Conservation (phyloP, 1,140 invertebrate species). For the Brachionus plicatilis region DNA sequence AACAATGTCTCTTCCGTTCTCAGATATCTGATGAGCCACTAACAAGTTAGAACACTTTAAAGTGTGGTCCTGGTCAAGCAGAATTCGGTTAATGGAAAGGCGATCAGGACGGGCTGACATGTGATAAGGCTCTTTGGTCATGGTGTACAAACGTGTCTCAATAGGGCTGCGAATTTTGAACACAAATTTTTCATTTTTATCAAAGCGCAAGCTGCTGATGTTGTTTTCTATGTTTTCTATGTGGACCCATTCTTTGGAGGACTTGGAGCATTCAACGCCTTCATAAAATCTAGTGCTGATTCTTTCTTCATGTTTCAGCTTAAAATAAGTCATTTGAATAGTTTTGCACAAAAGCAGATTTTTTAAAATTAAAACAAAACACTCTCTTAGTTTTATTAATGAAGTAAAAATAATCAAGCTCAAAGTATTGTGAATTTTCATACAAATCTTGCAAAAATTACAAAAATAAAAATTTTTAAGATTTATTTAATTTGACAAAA, state of each 20-base stretch:
- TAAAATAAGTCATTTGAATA: not conserved
- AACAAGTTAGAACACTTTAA: not conserved
- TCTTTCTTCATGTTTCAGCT: constrained; percentile 18
- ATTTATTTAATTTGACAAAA: no score
- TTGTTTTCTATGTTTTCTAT: not conserved
- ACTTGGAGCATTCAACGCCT: not conserved
- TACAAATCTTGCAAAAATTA: no score
- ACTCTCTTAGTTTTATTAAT: no score
- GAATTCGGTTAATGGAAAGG: not conserved
- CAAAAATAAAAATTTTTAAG: no score
- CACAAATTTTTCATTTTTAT: not conserved
- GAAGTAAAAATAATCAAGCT: no score
- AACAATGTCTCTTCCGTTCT: not conserved
- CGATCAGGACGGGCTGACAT: not conserved
- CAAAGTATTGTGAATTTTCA: no score
- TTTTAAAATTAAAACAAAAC: no score
- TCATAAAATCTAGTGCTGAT: not conserved
- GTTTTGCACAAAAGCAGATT: not conserved
- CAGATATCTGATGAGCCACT: not conserved
- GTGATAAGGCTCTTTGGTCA: not conserved
- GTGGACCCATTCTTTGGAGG: not conserved
- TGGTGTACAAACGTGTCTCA: not conserved
- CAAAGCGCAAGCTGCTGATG: not conserved
- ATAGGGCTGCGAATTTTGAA: not conserved
- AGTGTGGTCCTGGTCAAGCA: not conserved